phyloP scores from a whole-genome alignment of 2,113 vertebrate species.

The Spermophilus dauricus region DNA sequence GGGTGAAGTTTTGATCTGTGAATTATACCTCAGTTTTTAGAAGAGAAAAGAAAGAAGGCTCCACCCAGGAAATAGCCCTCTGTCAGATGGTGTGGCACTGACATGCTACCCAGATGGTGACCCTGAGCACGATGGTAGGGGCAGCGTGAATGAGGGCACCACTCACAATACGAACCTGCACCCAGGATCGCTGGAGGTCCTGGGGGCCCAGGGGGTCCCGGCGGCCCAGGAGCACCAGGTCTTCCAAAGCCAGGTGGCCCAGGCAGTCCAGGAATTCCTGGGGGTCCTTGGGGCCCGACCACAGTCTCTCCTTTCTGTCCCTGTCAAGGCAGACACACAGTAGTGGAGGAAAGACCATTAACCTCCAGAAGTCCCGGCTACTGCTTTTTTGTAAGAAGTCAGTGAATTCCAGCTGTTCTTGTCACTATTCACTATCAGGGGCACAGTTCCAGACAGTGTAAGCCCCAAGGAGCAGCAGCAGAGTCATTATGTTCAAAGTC shows the following conservation, averaged over 20 bases:
- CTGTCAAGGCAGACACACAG: conserved; percentile 84
- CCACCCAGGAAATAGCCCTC: not conserved
- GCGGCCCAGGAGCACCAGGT: conserved; percentile 92
- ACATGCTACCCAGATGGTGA: not conserved
- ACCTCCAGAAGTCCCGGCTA: not conserved
- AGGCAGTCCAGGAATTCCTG: conserved; percentile 93
- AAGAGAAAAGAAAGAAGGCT: not conserved
- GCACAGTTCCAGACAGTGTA: not conserved
- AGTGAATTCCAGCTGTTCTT: not conserved
- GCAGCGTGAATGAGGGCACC: not conserved
- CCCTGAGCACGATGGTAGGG: not conserved
- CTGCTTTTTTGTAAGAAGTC: not conserved
- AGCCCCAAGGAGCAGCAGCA: not conserved
- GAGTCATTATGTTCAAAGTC: not conserved
- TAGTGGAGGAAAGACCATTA: not conserved
- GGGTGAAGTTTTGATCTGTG: not conserved
- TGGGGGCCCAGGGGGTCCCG: conserved; percentile 92
- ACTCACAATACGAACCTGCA: conserved; percentile 72
- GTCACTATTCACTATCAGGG: not conserved
- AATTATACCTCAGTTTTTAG: not conserved
- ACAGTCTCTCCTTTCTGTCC: conserved; percentile 95
- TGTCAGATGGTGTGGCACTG: not conserved
- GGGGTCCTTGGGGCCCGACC: conserved; percentile 92
- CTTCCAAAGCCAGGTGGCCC: conserved; percentile 94
- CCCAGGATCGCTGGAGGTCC: conserved; percentile 85